A percentile compares a stretch with the other conserved stretches of the same genome.
Evolutionary conservation across 1,140 invertebrate genomes (phyloP).

Genomic region (Apis dorsata): DNA sequence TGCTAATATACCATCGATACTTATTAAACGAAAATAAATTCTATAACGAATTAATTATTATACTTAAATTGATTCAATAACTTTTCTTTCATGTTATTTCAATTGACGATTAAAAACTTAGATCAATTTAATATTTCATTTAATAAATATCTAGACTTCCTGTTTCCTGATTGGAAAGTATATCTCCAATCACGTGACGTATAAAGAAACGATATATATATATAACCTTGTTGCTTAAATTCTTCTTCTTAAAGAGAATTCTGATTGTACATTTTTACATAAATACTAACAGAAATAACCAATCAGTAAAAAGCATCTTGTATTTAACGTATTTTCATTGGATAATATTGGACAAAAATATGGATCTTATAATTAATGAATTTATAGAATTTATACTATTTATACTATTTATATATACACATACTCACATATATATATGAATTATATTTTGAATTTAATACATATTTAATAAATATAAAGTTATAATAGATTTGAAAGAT

Average conservation of each 20-base stretch:
- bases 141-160: constrained; percentile 17
- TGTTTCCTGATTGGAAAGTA: constrained; percentile 32
- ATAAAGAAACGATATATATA: neutral
- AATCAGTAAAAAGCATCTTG: neutral
- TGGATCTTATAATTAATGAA: neutral
- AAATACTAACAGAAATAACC: neutral
- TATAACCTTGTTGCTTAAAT: neutral
- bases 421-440: neutral
- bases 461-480: neutral
- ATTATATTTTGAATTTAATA: neutral
- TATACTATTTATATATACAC: neutral
- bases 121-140: neutral
- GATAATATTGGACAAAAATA: neutral
- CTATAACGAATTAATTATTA: neutral
- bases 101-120: neutral
- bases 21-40: neutral
- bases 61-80: neutral
- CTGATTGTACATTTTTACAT: neutral
- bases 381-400: neutral
- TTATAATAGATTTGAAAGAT: neutral
- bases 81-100: neutral
- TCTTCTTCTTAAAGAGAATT: neutral
- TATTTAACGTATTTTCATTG: neutral
- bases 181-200: constrained; percentile 8
- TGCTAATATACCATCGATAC: neutral